Evolutionary conservation across 2,888 invertebrate species (phyloP), one percentile per base, ranked within the genome.

Genomic region (Lymantria dispar): DNA sequence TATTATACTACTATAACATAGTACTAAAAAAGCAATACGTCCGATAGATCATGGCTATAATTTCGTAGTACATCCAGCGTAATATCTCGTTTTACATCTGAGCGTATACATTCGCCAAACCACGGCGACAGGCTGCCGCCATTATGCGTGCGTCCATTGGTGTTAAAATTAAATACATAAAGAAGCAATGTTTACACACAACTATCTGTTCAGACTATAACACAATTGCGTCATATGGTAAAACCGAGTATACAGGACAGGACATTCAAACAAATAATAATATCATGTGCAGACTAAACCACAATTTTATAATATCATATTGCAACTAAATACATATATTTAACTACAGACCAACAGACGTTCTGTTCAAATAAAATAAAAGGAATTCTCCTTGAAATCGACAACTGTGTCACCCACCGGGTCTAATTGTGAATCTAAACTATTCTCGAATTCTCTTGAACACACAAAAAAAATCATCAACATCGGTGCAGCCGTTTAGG

Each of bases 101-200:
- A 62, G 62, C 68, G 73, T 76, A 77, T 74, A 75, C 73, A 78
- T 80, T 79, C 78, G 84, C 87, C 83, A 86, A 86, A 90, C 88
- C 88, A 76, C 87, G 78, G 87, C 85, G 83, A 84, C 89, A 89
- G 78, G 81, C 74, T 81, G 88, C 76, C 77, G 79, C 83, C 80
- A 83, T 87, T 82, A 78, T 72, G 79, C 80, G 80, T 80, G 74
- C 80, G 80, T 77, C 80, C 82, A 80, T 85, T 75, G 84, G 74
- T 70, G 85, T 79, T 85, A 80, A 86, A 87, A 88, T 88, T 87
- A 89, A 88, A 89, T 83, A 82, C 85, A 85, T 87, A 86, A 87
- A 87, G 86, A 87, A 83, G 78, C 79, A 73, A 73, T 80, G 79
- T 83, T 76, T 78, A 82, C 80, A 77, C 68, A 72, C 70, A 75